phyloP scores from a whole-genome alignment of 2,888 invertebrate species.

The Phengaris arion region DNA sequence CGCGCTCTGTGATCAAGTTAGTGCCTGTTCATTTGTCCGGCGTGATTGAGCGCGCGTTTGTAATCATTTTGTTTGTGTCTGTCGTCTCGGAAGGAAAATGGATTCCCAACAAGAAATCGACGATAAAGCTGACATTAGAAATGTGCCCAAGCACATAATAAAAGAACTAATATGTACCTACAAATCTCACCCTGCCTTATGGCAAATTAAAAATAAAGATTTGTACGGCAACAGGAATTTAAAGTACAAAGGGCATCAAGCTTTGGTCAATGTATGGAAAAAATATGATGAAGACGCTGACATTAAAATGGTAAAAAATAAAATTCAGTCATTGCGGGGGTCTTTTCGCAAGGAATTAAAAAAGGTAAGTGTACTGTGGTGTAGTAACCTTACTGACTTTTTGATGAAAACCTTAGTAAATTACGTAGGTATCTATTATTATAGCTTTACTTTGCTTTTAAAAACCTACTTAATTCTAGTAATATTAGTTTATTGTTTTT shows the following conservation, averaged over 20 bases:
- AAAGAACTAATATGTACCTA: slow-evolving; percentile 26
- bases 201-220: slow-evolving; percentile 26
- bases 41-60: not conserved
- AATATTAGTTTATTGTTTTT: slow-evolving; percentile 7
- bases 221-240: slow-evolving; percentile 27
- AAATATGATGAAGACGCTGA: slow-evolving; percentile 22
- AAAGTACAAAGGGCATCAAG: slow-evolving; percentile 28
- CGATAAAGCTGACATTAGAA: slow-evolving; percentile 26
- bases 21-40: slow-evolving; percentile 13
- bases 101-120: slow-evolving; percentile 21
- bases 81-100: slow-evolving; percentile 21
- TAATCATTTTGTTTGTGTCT: slow-evolving; percentile 23
- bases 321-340: slow-evolving; percentile 23
- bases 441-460: too few relatives aligned
- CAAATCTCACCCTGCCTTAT: slow-evolving; percentile 26
- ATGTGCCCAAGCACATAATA: slow-evolving; percentile 26
- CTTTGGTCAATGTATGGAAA: slow-evolving; percentile 13
- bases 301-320: slow-evolving; percentile 25
- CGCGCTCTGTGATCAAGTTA: slow-evolving; percentile 18
- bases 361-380: slow-evolving; percentile 15
- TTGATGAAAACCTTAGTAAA: too few relatives aligned
- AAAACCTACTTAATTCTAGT: not conserved
- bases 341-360: slow-evolving; percentile 23
- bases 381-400: not conserved
- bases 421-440: too few relatives aligned